Evolutionary conservation across 2,797 vertebrate genomes (phyloP), one percentile per base, ranked within the genome.

Genomic region (Lacerta bilineata): DNA sequence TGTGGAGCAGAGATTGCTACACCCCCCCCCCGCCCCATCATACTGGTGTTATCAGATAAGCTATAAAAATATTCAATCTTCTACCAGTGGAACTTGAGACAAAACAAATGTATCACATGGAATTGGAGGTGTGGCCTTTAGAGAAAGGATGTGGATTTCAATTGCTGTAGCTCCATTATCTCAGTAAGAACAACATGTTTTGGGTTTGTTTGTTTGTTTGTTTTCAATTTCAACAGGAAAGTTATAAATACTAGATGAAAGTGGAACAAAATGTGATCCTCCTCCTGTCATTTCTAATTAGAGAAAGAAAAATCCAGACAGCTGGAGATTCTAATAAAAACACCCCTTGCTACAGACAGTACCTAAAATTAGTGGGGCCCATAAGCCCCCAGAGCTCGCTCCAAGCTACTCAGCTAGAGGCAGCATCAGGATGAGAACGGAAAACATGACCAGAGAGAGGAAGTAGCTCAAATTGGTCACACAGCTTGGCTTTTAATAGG

Each of bases 251-350:
- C 0, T 1, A 92, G 80, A 13, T 85, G 83, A 76, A 93, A 89
- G 33, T 83, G 69, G 95, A 96, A 97, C 95, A 96, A 96, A 97
- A 96, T 96, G 96, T 95, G 94, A 96, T 90, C 92, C 90, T 89
- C 59, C 95, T 91, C 10, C 0, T 1, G 50, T 72, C 87, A 88
- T 95, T 95, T 96, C 96, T 96, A 96, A 97, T 93, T 95, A 93
- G 85, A 92, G 91, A 77, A 77, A 86, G 93, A 95, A 95, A 94
- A 93, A 94, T 93, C 77, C 1, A 94, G 93, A 96, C 97, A 97
- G 96, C 96, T 97, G 97, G 91, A 92, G 91, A 93, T 93, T 91
- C 95, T 96, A 59, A 95, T 92, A 96, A 97, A 95, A 96, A 95
- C 90, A 83, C 92, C 92, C 89, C 93, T 86, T 0, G 27, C 93